Base-by-base conservation (phyloP, 53 echinoderm and acorn worm species). In the Echinarachnius parma region DNA sequence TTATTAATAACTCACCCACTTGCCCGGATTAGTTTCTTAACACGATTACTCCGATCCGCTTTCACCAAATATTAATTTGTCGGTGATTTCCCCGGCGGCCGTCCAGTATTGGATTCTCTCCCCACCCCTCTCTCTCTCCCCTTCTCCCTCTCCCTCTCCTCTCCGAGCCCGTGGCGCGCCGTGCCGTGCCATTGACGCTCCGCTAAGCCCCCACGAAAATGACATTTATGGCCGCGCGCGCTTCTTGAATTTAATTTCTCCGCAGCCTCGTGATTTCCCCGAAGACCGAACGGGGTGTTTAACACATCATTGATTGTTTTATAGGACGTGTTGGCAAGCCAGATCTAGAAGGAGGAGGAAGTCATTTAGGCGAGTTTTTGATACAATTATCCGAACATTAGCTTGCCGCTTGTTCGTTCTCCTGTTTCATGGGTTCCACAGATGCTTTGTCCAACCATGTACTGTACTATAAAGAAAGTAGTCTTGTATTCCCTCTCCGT, bases 221-320 rank as follows among this genome's bases (percentile, higher is more conserved):
- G 74, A 72, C 74, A 72, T 72, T 72, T 72, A 72, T 72, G 74
- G 74, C n/a, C n/a, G n/a, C n/a, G n/a, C n/a, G n/a, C 55, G 74
- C 74, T 57, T 28, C 39, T 72, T 72, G 74, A 57, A 72, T 56
- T 72, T 72, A 72, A 72, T 56, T 72, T 71, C 39, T 56, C 28
- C 57, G 28, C 36, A 57, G n/a, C n/a, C n/a, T n/a, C n/a, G 35
- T 72, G 74, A 72, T 72, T 72, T 72, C 74, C 74, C 74, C 1
- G 28, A 22, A 2, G 74, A 56, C 33, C 3, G 2, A 15, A 57
- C 39, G 24, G 58, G 57, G 57, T 72, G 74, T 54, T 72, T 56
- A 72, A 72, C 74, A 72, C 56, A 56, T 72, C 57, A 56, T 72
- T 72, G 74, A 72, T 72, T 72, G 74, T 72, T 56, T 52, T 34